Conservation (phyloP, 2,113 vertebrate species). For the Amazona vittata region DNA sequence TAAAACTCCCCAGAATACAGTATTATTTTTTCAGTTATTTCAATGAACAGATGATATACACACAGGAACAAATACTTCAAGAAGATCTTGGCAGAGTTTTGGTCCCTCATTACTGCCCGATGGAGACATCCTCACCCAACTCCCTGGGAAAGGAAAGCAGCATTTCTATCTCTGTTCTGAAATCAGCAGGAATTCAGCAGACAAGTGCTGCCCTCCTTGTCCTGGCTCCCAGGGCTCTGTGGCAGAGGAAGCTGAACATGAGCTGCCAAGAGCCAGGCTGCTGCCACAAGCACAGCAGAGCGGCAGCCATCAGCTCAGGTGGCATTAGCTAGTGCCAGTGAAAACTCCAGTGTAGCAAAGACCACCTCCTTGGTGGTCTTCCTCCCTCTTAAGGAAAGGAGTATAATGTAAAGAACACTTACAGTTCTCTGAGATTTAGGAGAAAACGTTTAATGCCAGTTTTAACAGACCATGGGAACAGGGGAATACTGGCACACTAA, state of each 20-base stretch:
- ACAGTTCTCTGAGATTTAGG: rapidly evolving
- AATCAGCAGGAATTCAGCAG: not conserved
- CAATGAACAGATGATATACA: rapidly evolving
- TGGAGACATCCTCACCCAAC: rapidly evolving
- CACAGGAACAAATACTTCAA: not conserved
- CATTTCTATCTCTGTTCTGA: not conserved
- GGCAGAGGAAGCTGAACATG: not conserved
- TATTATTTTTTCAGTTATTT: not conserved
- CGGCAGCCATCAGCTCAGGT: too few species aligned
- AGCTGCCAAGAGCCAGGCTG: not conserved
- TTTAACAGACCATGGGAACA: not conserved
- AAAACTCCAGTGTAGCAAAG: not conserved
- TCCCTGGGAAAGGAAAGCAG: not conserved
- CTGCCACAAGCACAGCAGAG: rapidly evolving
- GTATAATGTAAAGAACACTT: not conserved
- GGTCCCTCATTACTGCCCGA: not conserved
- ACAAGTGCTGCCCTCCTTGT: not conserved
- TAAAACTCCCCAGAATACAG: not conserved
- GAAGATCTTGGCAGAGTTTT: not conserved
- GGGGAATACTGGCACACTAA: not conserved
- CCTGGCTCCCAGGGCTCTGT: rapidly evolving
- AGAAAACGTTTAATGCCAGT: not conserved
- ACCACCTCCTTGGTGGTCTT: not conserved
- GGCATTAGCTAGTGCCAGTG: not conserved
- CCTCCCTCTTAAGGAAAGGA: not conserved